Evolutionary conservation across 1,140 invertebrate species (phyloP).

Genomic region (Vanessa atalanta): DNA sequence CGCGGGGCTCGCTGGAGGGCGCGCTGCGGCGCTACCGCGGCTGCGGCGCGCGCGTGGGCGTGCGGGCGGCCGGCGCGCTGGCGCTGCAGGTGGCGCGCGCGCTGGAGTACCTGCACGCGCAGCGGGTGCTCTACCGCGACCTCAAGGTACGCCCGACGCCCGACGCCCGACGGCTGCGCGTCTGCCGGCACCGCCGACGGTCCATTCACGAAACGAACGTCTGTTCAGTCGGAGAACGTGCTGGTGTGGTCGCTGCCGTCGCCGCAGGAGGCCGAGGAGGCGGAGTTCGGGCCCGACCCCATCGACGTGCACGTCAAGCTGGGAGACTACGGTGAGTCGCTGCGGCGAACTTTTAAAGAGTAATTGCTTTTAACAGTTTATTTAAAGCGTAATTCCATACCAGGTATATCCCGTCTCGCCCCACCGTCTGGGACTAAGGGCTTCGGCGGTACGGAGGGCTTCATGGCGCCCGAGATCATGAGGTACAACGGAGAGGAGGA

Average conservation of each 20-base stretch:
- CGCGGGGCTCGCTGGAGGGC: conserved; percentile 91
- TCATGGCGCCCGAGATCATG: conserved; percentile 99
- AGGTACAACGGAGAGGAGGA: conserved; percentile 99
- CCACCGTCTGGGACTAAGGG: conserved; percentile 96
- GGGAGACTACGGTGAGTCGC: conserved; percentile 93
- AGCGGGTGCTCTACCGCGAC: conserved; percentile 97
- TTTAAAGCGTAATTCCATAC: not conserved
- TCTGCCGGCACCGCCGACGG: too few relatives aligned
- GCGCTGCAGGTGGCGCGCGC: conserved; percentile 96
- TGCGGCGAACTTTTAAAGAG: not conserved
- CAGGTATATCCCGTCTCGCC: conserved; percentile 92
- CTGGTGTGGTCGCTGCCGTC: conserved; percentile 96
- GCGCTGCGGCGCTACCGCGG: conserved; percentile 91
- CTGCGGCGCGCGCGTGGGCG: conserved; percentile 89
- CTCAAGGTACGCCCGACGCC: conserved; percentile 85
- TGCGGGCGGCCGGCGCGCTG: conserved; percentile 91
- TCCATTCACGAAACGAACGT: not conserved
- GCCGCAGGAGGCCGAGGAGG: conserved; percentile 61
- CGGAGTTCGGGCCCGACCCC: conserved; percentile 81
- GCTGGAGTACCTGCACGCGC: conserved; percentile 96
- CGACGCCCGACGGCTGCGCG: not conserved
- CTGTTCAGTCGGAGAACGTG: conserved; percentile 93
- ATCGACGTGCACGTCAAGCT: conserved; percentile 93
- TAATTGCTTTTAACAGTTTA: too few relatives aligned
- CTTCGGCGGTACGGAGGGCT: conserved; percentile 98